These are phyloP conservation scores for Albula goreensis DNA, from an alignment of 2,113 vertebrate species.

Conservation along the genomic window DNA sequence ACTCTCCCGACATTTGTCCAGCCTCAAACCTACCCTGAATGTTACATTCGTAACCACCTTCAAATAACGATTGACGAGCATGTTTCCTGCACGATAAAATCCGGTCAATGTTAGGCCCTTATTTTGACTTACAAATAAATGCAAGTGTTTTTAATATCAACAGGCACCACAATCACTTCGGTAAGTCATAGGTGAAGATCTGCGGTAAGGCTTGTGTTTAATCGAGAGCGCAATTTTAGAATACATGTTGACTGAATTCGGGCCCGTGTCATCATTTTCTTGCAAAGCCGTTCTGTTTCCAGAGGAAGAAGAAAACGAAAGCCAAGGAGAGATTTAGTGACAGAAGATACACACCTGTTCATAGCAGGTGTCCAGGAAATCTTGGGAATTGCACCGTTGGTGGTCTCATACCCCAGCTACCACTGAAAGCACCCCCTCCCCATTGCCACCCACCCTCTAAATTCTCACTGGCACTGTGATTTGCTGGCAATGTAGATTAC, in stretches of 20 bases:
- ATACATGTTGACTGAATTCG: not conserved
- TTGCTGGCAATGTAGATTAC: not conserved
- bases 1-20: too few species aligned
- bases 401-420: not conserved
- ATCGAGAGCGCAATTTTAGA: not conserved
- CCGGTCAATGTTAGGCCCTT: too few species aligned
- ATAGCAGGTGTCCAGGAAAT: not conserved
- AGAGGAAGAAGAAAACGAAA: not conserved
- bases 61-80: too few species aligned
- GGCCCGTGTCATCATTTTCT: not conserved
- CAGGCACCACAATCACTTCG: too few species aligned
- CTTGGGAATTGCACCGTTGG: not conserved
- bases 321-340: not conserved
- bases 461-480: not conserved
- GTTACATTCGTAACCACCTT: too few species aligned
- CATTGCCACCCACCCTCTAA: not conserved
- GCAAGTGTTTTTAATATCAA: too few species aligned
- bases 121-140: too few species aligned
- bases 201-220: too few species aligned
- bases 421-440: not conserved
- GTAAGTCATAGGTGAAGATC: too few species aligned
- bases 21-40: too few species aligned
- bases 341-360: not conserved
- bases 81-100: too few species aligned
- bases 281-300: not conserved